Evolutionary conservation across 2,888 invertebrate genomes (phyloP), one percentile per base, ranked within the genome.

Genomic region (Drosophila buzzatii): DNA sequence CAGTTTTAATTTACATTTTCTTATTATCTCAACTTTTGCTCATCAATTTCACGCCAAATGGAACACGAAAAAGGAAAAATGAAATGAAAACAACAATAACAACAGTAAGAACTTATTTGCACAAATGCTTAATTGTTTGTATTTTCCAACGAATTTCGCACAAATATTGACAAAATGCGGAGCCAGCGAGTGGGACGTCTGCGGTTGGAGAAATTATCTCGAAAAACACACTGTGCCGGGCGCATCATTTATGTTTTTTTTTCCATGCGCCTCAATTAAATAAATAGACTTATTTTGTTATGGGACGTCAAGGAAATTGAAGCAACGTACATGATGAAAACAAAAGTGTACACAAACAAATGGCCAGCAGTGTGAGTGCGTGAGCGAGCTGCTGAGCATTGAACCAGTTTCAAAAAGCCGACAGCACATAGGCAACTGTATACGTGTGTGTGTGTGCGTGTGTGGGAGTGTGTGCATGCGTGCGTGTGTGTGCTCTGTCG

Each of bases 61-160:
- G 69, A 88, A 55, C 67, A 72, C 68, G 52, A 76, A 78, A 45
- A 64, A 56, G 10, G 39, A n/a, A 39, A 39, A 37, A 14, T 5
- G 0, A n/a, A 39, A 16, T n/a, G 6, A 39, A 39, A 39, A 3
- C 6, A 27, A 18, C 7, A 41, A 44, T 6, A 41, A 27, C 9
- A 53, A 62, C 66, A 73, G 73, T 79, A 81, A 79, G 31, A 12
- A 49, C 49, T 84, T 85, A 89, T 85, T 85, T 89, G 75, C 82
- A 72, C 82, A 84, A 85, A 84, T 76, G 87, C 82, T 77, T 85
- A 85, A 85, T 87, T 85, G 85, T 85, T 85, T 85, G 85, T 80
- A 71, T 77, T 85, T 87, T 76, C 79, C 76, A 84, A 61, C 73
- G 71, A 73, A 81, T 89, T 86, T 81, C 61, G 58, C 75, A 68